Base-by-base conservation (phyloP, 2,113 vertebrate genomes). In the Sinocyclocheilus rhinocerous region DNA sequence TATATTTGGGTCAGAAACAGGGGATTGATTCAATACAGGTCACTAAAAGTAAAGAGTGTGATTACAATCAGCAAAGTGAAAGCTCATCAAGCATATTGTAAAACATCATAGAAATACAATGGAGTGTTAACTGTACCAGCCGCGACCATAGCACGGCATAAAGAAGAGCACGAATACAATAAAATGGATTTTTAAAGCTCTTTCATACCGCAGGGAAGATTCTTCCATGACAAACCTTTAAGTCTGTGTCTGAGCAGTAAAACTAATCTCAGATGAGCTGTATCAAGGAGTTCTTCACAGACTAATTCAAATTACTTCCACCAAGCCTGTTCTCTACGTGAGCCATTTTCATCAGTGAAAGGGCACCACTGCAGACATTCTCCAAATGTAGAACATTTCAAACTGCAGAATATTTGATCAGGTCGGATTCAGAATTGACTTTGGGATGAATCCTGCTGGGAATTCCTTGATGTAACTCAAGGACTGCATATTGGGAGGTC, bases 401-500 rank as follows among this genome's bases (percentile, higher is more conserved):
- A 55, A 69, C 33, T 84, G 57, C 7, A 59, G 55, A 84, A 76
- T 80, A 84, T 81, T 81, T 86, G 76, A 86, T 84, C 59, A 76
- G 76, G 42, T 15, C 16, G 48, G 87, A 79, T 75, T 81, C 63
- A 39, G 76, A 85, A 86, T 57, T 26, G 70, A 76, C 84, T 69
- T 79, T 83, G 79, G 87, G 24, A 80, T 52, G 67, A 78, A 83
- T 86, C 84, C 80, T 80, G 87, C 18, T 79, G 72, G 76, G 67
- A 81, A 69, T 65, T 84, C 10, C 81, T 83, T 59, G 48, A 50
- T 72, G 82, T 59, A 50, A 81, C 61, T 81, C 76, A 76, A 69
- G 84, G 85, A 81, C 26, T 48, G 83, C 81, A 82, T 85, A 78
- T 78, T 77, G 78, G 61, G 83, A 86, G 59, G 88, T 81, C 76